Conservation (phyloP, 2,113 vertebrate species). For the Barnardius zonarius region DNA sequence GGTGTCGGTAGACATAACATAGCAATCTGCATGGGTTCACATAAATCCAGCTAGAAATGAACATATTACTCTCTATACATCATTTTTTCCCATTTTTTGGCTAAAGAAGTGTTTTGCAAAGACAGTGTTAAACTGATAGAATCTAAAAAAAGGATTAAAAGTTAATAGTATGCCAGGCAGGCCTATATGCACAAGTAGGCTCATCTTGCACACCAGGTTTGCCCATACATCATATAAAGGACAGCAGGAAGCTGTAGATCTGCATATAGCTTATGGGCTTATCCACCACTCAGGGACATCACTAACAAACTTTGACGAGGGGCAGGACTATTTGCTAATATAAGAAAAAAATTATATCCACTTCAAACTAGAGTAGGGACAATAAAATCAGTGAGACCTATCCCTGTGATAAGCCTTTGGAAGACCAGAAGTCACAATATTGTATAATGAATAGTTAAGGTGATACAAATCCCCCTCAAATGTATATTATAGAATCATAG, state of each 20-base stretch:
- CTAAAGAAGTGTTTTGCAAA: neutral
- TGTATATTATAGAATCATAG: neutral
- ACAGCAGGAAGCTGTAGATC: neutral
- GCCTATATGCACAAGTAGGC: neutral
- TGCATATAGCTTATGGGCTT: neutral
- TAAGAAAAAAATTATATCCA: neutral
- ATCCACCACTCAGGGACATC: neutral
- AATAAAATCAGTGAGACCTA: neutral
- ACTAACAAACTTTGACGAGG: neutral
- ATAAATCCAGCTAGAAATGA: conserved; percentile 6
- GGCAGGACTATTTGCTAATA: neutral
- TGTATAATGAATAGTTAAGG: neutral
- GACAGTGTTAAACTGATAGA: neutral
- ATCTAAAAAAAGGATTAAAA: neutral
- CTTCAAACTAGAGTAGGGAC: neutral
- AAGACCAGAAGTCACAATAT: neutral
- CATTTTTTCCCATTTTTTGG: neutral
- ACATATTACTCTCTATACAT: neutral
- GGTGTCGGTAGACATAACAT: conserved; percentile 41
- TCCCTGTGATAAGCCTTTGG: neutral
- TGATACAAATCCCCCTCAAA: fast-evolving
- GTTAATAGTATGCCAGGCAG: neutral
- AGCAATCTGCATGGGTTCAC: neutral
- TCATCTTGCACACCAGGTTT: neutral
- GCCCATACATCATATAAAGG: neutral